A percentile compares a stretch with the other conserved stretches of the same genome.
These are phyloP conservation scores for Sycobia sp. DNA, from an alignment of 1,140 invertebrate genomes.

Conservation along the genomic window DNA sequence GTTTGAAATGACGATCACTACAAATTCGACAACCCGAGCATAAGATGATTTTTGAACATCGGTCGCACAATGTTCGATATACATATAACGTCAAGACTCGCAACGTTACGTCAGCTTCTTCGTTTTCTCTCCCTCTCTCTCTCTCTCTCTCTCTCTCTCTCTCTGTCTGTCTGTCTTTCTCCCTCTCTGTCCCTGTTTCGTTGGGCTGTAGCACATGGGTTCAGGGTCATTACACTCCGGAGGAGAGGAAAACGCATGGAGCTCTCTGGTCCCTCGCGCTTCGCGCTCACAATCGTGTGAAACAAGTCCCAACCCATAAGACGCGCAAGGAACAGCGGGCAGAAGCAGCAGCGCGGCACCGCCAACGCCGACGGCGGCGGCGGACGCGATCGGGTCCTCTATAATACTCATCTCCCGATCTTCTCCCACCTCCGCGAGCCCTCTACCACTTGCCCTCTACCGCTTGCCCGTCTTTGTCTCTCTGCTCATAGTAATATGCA, in stretches of 20 bases:
- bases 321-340: no score
- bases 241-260: slow-evolving; percentile 20
- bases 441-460: slow-evolving; percentile 2
- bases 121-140: not conserved
- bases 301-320: slow-evolving; percentile 7
- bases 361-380: no score
- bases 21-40: no score
- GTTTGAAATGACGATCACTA: no score
- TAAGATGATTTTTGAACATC: no score
- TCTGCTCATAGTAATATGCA: not conserved
- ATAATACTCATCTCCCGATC: no score
- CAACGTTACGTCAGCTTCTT: slow-evolving; percentile 17
- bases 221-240: slow-evolving; percentile 29
- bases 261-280: slow-evolving; percentile 15
- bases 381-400: slow-evolving; percentile 19
- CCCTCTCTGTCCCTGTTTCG: no score
- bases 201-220: slow-evolving; percentile 17
- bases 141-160: no score
- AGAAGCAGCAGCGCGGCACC: no score
- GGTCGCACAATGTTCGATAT: not conserved
- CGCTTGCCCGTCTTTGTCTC: slow-evolving; percentile 6
- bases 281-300: not conserved
- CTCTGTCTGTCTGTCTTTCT: no score
- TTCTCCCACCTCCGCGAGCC: not conserved
- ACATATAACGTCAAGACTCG: no score